These are phyloP conservation scores for Drosophila lowei DNA, from an alignment of 1,140 invertebrate genomes.

Conservation along the genomic window DNA sequence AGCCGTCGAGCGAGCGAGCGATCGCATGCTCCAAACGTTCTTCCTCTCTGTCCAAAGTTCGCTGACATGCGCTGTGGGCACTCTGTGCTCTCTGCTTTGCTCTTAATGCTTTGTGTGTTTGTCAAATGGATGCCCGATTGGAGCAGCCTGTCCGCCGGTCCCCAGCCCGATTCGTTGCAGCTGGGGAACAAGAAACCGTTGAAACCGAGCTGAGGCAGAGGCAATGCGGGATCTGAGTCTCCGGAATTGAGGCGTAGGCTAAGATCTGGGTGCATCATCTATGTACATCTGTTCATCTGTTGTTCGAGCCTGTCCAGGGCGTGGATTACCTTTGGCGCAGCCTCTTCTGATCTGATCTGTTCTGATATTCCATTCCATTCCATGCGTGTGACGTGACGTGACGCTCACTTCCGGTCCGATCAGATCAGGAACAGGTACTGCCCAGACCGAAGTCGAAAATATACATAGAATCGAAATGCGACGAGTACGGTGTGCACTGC, in stretches of 20 bases:
- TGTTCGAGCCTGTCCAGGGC: too few species aligned
- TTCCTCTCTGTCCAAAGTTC: slow-evolving; percentile 28
- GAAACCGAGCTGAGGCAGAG: too few species aligned
- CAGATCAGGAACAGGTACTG: not conserved
- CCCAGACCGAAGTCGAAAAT: not conserved
- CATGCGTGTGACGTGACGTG: not conserved
- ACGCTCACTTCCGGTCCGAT: slow-evolving; percentile 19
- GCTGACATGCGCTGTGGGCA: slow-evolving; percentile 2
- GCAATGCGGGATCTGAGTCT: too few species aligned
- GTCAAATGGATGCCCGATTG: too few species aligned
- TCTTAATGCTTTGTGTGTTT: too few species aligned
- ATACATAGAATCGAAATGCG: not conserved
- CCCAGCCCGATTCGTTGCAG: too few species aligned
- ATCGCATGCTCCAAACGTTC: slow-evolving; percentile 19
- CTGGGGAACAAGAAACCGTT: too few species aligned
- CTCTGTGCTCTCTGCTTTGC: too few species aligned
- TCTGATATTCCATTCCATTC: not conserved
- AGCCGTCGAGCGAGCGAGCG: not conserved
- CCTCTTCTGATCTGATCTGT: not conserved
- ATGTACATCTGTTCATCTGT: too few species aligned
- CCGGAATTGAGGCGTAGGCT: too few species aligned
- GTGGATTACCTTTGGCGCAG: not conserved
- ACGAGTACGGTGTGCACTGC: not conserved
- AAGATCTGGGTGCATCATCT: too few species aligned
- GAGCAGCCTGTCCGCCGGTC: too few species aligned